A percentile compares a stretch with the other conserved stretches of the same genome.
phyloP scores from a whole-genome alignment of 2,888 invertebrate species.

The Heliconius ethilla region DNA sequence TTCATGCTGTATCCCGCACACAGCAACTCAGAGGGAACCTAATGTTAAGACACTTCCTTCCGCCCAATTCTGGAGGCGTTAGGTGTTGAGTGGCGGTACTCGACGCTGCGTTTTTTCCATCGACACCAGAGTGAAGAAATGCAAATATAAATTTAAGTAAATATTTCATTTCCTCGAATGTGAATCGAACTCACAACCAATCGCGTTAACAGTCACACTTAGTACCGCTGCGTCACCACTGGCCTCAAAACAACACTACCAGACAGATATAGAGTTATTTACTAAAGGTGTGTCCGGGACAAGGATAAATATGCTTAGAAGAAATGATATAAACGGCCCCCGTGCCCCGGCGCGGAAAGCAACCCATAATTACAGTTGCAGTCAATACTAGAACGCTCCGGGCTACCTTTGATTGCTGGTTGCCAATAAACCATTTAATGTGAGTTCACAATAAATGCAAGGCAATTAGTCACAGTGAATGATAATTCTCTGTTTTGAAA shows the following conservation, averaged over 20 bases:
- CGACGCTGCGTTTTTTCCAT: too few relatives aligned
- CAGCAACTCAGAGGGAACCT: too few relatives aligned
- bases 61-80: too few relatives aligned
- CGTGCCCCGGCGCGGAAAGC: constrained; percentile 43
- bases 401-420: constrained; percentile 45
- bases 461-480: constrained; percentile 40
- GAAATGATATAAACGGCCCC: constrained; percentile 47
- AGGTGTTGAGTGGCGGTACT: too few relatives aligned
- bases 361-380: constrained; percentile 45
- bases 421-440: constrained; percentile 42
- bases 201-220: too few relatives aligned
- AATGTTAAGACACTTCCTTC: too few relatives aligned
- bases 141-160: too few relatives aligned
- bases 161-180: too few relatives aligned
- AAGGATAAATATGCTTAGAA: constrained; percentile 56
- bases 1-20: too few relatives aligned
- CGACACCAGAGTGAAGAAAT: too few relatives aligned
- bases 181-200: too few relatives aligned
- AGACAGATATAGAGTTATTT: constrained; percentile 49
- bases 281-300: constrained; percentile 63
- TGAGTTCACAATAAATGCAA: constrained; percentile 37
- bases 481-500: constrained; percentile 25
- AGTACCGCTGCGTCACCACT: too few relatives aligned
- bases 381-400: constrained; percentile 46
- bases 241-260: constrained; percentile 53